phyloP scores from a whole-genome alignment of 2,888 invertebrate species.

The Octodonta nipae region DNA sequence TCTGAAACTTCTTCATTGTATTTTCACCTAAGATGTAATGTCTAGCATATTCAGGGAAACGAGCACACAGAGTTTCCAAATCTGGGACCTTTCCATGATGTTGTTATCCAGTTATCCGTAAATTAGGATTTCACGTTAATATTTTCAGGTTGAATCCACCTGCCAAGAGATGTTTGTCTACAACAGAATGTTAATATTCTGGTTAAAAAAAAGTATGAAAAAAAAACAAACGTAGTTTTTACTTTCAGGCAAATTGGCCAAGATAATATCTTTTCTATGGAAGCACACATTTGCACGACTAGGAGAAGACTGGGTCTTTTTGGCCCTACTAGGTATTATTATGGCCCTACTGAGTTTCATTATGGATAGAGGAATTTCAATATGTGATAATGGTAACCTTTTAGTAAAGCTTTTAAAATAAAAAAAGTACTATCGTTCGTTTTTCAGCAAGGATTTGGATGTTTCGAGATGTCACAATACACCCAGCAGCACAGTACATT shows the following conservation, averaged over 20 bases:
- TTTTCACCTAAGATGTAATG: too few species aligned
- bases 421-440: neutral
- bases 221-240: too few species aligned
- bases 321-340: slow-evolving; percentile 80
- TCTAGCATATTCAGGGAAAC: too few species aligned
- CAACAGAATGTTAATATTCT: too few species aligned
- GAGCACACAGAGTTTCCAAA: too few species aligned
- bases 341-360: slow-evolving; percentile 87
- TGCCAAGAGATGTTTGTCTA: too few species aligned
- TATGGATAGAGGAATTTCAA: slow-evolving; percentile 84
- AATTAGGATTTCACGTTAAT: too few species aligned
- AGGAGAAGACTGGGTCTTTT: slow-evolving; percentile 93
- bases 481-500: slow-evolving; percentile 75
- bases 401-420: neutral
- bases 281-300: slow-evolving; percentile 71
- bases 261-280: slow-evolving; percentile 59
- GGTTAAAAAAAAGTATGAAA: too few species aligned
- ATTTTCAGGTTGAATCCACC: too few species aligned
- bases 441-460: slow-evolving; percentile 77
- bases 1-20: too few species aligned
- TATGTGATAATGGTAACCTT: slow-evolving; percentile 50
- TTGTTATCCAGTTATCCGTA: too few species aligned
- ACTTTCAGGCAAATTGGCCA: slow-evolving; percentile 36
- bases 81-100: too few species aligned
- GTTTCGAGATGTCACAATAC: slow-evolving; percentile 70